Percentiles rank a stretch among this genome's conserved stretches.
Evolutionary conservation across 92 coral and sea anemone genomes (phyloP).

Genomic region (Parazoanthus darwini): DNA sequence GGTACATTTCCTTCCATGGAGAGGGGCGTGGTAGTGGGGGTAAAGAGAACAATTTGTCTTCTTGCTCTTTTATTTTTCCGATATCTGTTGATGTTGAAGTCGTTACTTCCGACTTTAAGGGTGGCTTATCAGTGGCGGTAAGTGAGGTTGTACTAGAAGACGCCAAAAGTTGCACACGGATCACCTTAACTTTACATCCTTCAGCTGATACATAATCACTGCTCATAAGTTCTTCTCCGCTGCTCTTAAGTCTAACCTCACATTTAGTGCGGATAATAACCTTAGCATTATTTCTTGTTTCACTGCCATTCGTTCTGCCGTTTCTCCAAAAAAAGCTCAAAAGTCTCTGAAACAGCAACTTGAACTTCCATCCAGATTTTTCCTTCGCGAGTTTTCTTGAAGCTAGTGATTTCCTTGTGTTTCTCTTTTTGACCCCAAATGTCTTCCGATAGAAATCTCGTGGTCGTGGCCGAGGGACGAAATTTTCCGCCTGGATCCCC

Average conservation of each 20-base stretch:
- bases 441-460: not conserved
- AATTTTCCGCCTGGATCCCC: not conserved
- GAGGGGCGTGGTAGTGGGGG: not conserved
- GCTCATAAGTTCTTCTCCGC: not conserved
- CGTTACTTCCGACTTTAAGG: not conserved
- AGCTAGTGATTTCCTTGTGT: not conserved
- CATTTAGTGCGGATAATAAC: too few species aligned
- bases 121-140: not conserved
- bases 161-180: not conserved
- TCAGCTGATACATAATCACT: not conserved
- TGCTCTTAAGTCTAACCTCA: not conserved
- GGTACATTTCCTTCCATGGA: not conserved
- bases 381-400: not conserved
- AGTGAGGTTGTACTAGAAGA: not conserved
- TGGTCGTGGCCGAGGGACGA: not conserved
- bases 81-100: not conserved
- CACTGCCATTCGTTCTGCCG: not conserved
- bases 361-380: not conserved
- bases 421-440: not conserved
- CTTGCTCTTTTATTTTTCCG: not conserved
- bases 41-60: not conserved
- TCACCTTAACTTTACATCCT: not conserved
- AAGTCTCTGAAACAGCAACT: not conserved
- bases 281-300: not conserved
- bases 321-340: not conserved